Evolutionary conservation across 2,113 vertebrate genomes (phyloP), one percentile per base, ranked within the genome.

Genomic region (Heterocephalus glaber): DNA sequence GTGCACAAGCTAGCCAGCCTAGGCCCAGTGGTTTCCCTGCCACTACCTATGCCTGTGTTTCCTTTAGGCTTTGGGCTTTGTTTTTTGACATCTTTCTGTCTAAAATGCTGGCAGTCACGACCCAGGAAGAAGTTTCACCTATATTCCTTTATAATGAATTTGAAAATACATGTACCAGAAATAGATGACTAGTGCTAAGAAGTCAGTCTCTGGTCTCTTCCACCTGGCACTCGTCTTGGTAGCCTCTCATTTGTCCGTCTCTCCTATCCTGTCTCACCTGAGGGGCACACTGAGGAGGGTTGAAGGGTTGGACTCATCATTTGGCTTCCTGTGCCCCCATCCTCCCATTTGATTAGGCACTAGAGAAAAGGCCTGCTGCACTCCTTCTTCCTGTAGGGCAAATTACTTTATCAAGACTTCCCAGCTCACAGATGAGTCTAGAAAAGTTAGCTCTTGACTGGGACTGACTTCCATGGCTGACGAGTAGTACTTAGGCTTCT

Each of bases 11-110:
- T 1, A 2, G 47, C 66, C 30, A 1, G 35, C 66, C 38, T 56
- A 1, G 0, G 0, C 26, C 44, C 1, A 0, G 26, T 12, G 0
- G 11, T 61, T 12, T 19, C 54, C 38, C 68, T 17, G 58, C 35
- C 12, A 11, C 44, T 17, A 0, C 14, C 38, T 3, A 7, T 13
- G 61, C 84, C 58, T 89, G 28, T 6, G 11, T 79, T 52, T 81
- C 35, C 86, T n/a, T 44, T 12, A 44, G n/a, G 60, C 72, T 74
- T 44, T 9, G 22, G 38, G 49, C 63, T 89, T 66, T 41, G 19
- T 0, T 24, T 89, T 9, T 35, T 14, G 26, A 68, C 8, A 2
- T 68, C 61, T n/a, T 49, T 44, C 20, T 14, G 11, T 63, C 68
- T 88, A 26, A 35, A 94, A 83, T 24, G 17, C 66, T 56, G 11